Conservation (phyloP, 2,113 vertebrate species). For the Fulmarus glacialis region DNA sequence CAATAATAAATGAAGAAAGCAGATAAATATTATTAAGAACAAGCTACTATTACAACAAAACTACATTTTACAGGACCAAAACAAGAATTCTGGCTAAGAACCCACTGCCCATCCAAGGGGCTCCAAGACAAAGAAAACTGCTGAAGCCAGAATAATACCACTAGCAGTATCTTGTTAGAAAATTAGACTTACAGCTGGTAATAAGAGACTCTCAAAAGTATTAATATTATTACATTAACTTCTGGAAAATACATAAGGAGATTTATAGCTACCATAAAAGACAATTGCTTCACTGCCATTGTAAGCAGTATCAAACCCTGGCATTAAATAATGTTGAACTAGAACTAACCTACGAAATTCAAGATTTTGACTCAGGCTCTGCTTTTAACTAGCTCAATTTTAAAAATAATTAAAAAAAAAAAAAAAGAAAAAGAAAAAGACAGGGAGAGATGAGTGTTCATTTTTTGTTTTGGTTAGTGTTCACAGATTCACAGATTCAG, state of each 20-base stretch:
- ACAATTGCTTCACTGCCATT: not conserved
- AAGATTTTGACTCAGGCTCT: not conserved
- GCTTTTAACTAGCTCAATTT: not conserved
- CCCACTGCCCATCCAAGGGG: not conserved
- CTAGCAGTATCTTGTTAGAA: not conserved
- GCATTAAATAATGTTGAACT: not conserved
- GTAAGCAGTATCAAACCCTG: not conserved
- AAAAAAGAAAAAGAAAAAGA: rapidly evolving
- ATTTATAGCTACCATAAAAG: not conserved
- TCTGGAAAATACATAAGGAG: not conserved
- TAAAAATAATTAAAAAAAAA: not conserved
- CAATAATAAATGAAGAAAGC: not conserved
- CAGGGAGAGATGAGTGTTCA: not conserved
- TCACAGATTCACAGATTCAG: not conserved
- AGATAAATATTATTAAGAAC: not conserved
- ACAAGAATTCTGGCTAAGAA: not conserved
- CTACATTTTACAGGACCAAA: not conserved
- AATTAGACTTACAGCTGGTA: slow-evolving; percentile 8
- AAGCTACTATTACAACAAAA: not conserved
- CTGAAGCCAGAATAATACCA: not conserved
- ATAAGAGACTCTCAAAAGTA: not conserved
- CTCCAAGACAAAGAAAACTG: not conserved
- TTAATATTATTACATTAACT: not conserved
- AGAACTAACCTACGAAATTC: not conserved
- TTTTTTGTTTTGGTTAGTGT: not conserved